phyloP scores from a whole-genome alignment of 2,888 invertebrate genomes.

The Trachelus troglodyta region DNA sequence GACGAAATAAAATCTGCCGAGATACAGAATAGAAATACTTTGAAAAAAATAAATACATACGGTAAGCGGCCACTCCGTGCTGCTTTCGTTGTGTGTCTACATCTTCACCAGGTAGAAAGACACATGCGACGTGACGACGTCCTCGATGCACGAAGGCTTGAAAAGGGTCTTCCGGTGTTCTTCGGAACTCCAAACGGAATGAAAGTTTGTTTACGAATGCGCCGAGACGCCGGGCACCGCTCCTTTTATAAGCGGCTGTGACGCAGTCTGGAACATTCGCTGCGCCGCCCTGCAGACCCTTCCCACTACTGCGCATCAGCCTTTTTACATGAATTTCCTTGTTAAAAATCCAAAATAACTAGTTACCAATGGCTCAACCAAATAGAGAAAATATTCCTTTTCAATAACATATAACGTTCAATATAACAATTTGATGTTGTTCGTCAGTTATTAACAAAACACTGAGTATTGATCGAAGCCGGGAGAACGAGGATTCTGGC shows the following conservation, averaged over 20 bases:
- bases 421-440: too few relatives aligned
- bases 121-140: too few relatives aligned
- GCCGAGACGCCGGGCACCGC: slow-evolving; percentile 36
- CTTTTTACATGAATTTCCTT: too few relatives aligned
- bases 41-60: slow-evolving; percentile 44
- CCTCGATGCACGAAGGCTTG: slow-evolving; percentile 1
- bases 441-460: background rate
- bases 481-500: slow-evolving; percentile 54
- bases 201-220: slow-evolving; percentile 59
- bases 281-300: slow-evolving; percentile 19
- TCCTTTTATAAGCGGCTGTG: slow-evolving; percentile 56
- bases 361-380: too few relatives aligned
- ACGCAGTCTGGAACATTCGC: slow-evolving; percentile 47
- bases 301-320: slow-evolving; percentile 1
- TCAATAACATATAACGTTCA: too few relatives aligned
- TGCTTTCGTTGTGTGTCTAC: slow-evolving; percentile 52
- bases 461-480: slow-evolving; percentile 55
- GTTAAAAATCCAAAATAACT: too few relatives aligned
- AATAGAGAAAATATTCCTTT: too few relatives aligned
- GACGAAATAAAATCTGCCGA: background rate
- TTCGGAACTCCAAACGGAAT: slow-evolving; percentile 44
- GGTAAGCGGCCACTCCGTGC: slow-evolving; percentile 61
- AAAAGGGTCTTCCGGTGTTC: slow-evolving; percentile 44
- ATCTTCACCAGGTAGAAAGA: slow-evolving; percentile 42
- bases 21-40: slow-evolving; percentile 1